Evolutionary conservation across 2,797 vertebrate genomes (phyloP).

Genomic region (Syncerus caffer): DNA sequence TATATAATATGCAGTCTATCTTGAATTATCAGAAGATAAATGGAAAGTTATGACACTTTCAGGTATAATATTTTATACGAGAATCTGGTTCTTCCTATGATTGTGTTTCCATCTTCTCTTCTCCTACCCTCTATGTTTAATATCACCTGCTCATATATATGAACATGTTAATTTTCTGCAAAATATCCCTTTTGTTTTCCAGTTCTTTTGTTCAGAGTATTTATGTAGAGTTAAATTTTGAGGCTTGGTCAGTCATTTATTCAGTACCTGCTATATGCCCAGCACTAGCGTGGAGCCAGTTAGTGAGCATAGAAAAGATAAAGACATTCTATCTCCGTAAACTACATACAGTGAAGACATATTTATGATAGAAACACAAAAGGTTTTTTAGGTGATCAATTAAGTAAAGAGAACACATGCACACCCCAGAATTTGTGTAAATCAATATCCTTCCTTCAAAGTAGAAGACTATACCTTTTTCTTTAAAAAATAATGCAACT

Average conservation of each 20-base stretch:
- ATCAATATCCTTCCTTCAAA: neutral
- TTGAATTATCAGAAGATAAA: constrained; percentile 22
- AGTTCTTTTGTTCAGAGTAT: neutral
- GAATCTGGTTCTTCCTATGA: neutral
- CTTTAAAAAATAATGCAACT: neutral
- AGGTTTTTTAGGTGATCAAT: neutral
- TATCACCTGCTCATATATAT: neutral
- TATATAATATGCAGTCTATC: neutral
- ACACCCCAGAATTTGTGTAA: neutral
- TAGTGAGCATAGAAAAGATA: neutral
- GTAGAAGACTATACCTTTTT: neutral
- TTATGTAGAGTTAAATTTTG: neutral
- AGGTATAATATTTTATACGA: neutral
- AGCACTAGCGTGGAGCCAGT: too few relatives aligned
- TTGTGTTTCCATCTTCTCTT: neutral
- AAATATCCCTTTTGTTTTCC: neutral
- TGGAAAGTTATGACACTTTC: neutral
- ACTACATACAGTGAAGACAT: neutral
- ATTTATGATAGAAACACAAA: neutral
- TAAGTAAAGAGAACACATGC: neutral
- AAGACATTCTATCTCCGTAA: neutral
- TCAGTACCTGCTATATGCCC: neutral
- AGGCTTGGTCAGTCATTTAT: neutral
- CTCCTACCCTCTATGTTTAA: neutral
- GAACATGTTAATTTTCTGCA: neutral